These are phyloP conservation scores for Tetragnatha versicolor DNA, from an alignment of 1,140 invertebrate species.

Conservation along the genomic window DNA sequence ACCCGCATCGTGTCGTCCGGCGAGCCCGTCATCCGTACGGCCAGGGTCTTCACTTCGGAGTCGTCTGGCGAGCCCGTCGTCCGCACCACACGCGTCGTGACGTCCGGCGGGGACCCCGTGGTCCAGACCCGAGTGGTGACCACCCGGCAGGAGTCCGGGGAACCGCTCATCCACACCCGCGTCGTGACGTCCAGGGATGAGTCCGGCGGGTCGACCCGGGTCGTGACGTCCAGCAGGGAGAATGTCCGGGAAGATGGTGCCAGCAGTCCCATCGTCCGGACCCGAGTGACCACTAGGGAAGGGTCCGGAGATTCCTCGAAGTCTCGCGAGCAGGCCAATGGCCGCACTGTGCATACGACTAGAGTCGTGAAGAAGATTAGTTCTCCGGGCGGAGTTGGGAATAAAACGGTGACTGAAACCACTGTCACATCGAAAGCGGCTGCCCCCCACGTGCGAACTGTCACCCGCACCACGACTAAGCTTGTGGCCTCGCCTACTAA, in stretches of 20 bases:
- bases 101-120: neutral
- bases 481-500: conserved; percentile 9
- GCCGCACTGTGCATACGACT: conserved; percentile 26
- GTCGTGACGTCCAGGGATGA: conserved; percentile 12
- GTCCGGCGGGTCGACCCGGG: neutral
- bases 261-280: neutral
- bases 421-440: conserved; percentile 30
- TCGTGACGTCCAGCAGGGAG: neutral
- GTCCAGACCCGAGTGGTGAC: neutral
- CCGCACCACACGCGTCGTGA: neutral
- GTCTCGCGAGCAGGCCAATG: neutral
- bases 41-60: neutral
- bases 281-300: conserved; percentile 2
- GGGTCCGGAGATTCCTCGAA: neutral
- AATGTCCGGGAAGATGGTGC: neutral
- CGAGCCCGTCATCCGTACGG: neutral
- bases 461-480: conserved; percentile 44
- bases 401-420: conserved; percentile 44
- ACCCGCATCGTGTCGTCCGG: neutral
- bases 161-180: neutral
- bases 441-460: conserved; percentile 43
- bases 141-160: neutral
- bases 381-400: neutral
- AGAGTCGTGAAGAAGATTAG: conserved; percentile 24
- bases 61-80: neutral